Evolutionary conservation across 1,140 invertebrate species (phyloP).

Genomic region (Pristionchus pacificus): DNA sequence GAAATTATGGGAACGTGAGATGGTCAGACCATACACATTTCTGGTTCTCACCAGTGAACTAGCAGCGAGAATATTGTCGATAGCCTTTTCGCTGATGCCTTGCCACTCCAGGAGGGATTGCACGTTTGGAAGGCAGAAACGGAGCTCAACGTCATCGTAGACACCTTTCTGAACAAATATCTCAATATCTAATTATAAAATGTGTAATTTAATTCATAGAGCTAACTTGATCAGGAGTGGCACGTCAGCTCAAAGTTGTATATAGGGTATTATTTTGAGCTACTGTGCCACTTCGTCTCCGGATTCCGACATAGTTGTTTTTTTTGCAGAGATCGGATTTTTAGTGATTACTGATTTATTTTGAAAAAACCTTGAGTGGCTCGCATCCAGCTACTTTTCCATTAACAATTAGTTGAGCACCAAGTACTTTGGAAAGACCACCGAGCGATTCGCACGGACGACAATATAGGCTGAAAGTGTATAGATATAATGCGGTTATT

Average conservation of each 20-base stretch:
- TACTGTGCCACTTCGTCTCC: too few species aligned
- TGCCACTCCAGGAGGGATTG: conserved; percentile 50
- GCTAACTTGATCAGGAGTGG: too few species aligned
- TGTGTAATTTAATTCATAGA: too few species aligned
- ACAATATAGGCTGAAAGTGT: conserved; percentile 17
- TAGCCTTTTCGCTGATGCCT: conserved; percentile 48
- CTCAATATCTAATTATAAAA: too few species aligned
- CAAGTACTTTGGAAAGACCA: conserved; percentile 17
- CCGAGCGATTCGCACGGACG: conserved; percentile 16
- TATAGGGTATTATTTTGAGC: too few species aligned
- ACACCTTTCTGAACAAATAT: conserved; percentile 26
- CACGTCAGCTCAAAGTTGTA: too few species aligned
- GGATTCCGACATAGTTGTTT: too few species aligned
- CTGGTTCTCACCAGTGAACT: conserved; percentile 13
- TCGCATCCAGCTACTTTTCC: conserved; percentile 21
- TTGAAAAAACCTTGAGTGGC: conserved; percentile 22
- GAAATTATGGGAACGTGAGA: too few species aligned
- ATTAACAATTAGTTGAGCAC: conserved; percentile 21
- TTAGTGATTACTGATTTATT: too few species aligned
- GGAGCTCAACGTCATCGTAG: conserved; percentile 52
- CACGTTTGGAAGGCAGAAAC: conserved; percentile 48
- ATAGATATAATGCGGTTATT: too few species aligned
- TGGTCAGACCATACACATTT: too few species aligned
- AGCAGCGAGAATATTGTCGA: conserved; percentile 30
- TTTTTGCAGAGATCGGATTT: too few species aligned